These are phyloP conservation scores for Phylloscopus trochiloides DNA, from an alignment of 2,113 vertebrate genomes.

Conservation along the genomic window DNA sequence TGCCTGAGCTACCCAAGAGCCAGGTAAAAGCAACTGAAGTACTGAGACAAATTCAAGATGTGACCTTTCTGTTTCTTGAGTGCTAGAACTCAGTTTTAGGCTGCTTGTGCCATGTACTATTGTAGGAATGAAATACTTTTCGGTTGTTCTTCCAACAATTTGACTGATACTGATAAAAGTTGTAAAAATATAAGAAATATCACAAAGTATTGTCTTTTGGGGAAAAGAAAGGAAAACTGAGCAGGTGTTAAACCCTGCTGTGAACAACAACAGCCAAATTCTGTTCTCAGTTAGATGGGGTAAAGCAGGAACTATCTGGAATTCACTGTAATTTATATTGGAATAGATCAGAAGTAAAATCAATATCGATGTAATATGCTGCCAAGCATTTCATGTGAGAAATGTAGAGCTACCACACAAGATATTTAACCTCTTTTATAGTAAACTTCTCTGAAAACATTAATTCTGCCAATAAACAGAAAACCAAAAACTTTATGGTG, in stretches of 20 bases:
- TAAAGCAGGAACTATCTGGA: background rate
- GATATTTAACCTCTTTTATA: background rate
- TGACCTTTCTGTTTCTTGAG: background rate
- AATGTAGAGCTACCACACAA: background rate
- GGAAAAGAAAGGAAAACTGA: background rate
- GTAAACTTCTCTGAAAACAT: background rate
- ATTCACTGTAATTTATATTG: background rate
- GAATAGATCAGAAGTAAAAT: background rate
- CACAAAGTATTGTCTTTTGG: background rate
- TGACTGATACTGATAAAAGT: background rate
- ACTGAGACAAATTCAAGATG: fast-evolving
- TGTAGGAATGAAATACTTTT: background rate
- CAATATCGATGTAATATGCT: background rate
- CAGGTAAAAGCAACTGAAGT: background rate
- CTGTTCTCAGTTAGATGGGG: background rate
- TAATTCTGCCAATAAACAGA: background rate
- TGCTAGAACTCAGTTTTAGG: background rate
- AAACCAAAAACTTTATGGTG: background rate
- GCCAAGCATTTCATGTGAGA: fast-evolving
- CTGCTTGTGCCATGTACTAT: background rate
- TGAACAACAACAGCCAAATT: background rate
- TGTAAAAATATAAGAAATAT: background rate
- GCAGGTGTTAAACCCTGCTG: background rate
- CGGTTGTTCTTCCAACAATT: background rate
- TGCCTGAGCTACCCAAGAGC: background rate